A percentile compares a stretch with the other conserved stretches of the same genome.
phyloP scores from a whole-genome alignment of 2,113 vertebrate genomes.

The Dromas ardeola region DNA sequence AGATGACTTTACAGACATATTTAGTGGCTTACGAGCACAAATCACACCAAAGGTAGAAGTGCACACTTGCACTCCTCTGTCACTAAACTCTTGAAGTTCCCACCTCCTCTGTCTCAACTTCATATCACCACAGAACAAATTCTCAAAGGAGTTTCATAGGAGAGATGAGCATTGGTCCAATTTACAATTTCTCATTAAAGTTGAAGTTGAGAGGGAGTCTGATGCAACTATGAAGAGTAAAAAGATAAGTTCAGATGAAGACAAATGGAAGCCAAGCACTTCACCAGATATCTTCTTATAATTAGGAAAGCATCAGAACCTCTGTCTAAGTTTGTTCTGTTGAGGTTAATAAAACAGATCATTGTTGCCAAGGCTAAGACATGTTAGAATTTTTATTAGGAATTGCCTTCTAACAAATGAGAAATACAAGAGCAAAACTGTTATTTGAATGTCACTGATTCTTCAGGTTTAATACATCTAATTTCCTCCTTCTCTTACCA shows the following conservation, averaged over 20 bases:
- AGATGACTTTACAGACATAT: not conserved
- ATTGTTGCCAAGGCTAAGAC: slow-evolving; percentile 18
- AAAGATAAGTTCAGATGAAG: not conserved
- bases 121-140: not conserved
- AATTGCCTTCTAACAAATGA: slow-evolving; percentile 42
- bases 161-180: not conserved
- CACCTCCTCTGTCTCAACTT: not conserved
- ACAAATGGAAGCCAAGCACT: not conserved
- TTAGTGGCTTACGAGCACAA: not conserved
- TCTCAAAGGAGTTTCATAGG: not conserved
- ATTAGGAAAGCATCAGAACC: slow-evolving; percentile 28
- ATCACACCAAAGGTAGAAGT: not conserved
- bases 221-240: not conserved
- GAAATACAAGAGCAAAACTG: slow-evolving; percentile 40
- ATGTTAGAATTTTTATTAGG: slow-evolving; percentile 28
- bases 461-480: slow-evolving; percentile 32
- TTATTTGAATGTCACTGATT: slow-evolving; percentile 44
- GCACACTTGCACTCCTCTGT: not conserved
- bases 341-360: slow-evolving; percentile 3
- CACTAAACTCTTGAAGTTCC: not conserved
- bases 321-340: not conserved
- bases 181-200: not conserved
- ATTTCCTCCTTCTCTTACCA: slow-evolving; percentile 12
- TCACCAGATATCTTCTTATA: not conserved
- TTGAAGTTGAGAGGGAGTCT: not conserved